These are phyloP conservation scores for Oxycera nigricornis DNA, from an alignment of 2,888 invertebrate genomes.

Conservation along the genomic window DNA sequence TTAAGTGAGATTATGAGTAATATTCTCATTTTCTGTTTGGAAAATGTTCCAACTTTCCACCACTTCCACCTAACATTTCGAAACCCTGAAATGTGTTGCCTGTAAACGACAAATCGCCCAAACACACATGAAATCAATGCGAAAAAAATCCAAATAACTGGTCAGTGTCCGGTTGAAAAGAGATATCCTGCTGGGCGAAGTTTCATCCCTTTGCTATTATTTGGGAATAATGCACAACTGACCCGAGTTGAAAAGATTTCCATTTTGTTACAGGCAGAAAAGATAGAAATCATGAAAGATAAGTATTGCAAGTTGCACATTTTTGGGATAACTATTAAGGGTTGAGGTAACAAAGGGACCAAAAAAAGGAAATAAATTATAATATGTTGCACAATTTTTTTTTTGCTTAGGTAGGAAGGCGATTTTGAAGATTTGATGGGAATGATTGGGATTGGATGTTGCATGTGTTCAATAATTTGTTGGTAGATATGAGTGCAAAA, in stretches of 20 bases:
- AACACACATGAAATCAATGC: not conserved
- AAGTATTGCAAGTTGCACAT: slow-evolving; percentile 39
- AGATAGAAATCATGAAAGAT: slow-evolving; percentile 26
- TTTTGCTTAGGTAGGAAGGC: not conserved
- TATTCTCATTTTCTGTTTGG: too few relatives aligned
- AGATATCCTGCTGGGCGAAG: slow-evolving; percentile 28
- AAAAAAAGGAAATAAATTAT: slow-evolving; percentile 30
- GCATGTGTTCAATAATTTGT: not conserved
- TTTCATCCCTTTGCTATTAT: slow-evolving; percentile 40
- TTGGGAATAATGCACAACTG: slow-evolving; percentile 1
- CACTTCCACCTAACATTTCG: not conserved
- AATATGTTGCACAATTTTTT: slow-evolving; percentile 40
- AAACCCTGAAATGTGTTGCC: not conserved
- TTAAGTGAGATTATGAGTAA: too few relatives aligned
- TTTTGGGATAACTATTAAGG: slow-evolving; percentile 30
- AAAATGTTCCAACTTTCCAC: not conserved
- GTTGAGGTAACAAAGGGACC: slow-evolving; percentile 19
- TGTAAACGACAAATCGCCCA: slow-evolving; percentile 22
- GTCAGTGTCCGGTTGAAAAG: slow-evolving; percentile 35
- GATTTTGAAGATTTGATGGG: not conserved
- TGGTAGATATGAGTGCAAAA: not conserved
- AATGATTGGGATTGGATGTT: not conserved
- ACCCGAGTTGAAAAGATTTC: slow-evolving; percentile 11
- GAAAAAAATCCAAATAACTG: slow-evolving; percentile 33
- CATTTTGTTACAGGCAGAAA: slow-evolving; percentile 1